Percentiles rank a stretch among this genome's conserved stretches.
Conservation (phyloP, 2,888 invertebrate genomes). For the Ochropacha duplaris region DNA sequence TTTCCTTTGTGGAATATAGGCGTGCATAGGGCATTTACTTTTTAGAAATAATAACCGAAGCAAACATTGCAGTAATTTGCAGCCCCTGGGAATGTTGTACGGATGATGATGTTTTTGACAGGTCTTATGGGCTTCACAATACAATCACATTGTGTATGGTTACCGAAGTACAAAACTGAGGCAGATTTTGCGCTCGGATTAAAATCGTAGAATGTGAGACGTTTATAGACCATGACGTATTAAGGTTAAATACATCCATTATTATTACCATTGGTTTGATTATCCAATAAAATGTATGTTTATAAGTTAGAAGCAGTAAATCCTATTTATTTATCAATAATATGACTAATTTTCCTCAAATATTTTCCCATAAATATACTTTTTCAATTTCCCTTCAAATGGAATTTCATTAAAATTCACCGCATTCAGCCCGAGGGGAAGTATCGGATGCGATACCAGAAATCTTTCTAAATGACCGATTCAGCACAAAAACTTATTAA, state of each 20-base stretch:
- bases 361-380: conserved; percentile 17
- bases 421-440: conserved; percentile 39
- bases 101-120: conserved; percentile 73
- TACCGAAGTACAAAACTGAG: conserved; percentile 40
- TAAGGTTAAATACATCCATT: conserved; percentile 8
- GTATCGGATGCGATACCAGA: conserved; percentile 53
- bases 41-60: conserved; percentile 63
- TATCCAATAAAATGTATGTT: no score
- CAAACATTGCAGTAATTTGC: conserved; percentile 75
- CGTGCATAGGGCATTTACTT: conserved; percentile 63
- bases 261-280: neutral
- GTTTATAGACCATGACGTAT: conserved; percentile 28
- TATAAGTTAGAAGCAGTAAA: no score
- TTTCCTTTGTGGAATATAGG: conserved; percentile 62
- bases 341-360: neutral
- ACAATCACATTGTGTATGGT: conserved; percentile 60
- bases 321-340: neutral
- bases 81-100: conserved; percentile 63
- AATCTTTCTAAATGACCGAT: conserved; percentile 80
- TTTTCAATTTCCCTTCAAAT: conserved; percentile 45
- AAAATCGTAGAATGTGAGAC: conserved; percentile 31
- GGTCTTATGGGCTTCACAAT: conserved; percentile 56
- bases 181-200: conserved; percentile 55
- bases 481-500: conserved; percentile 79
- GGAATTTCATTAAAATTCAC: conserved; percentile 59